These are phyloP conservation scores for Cheilosia scutellata DNA, from an alignment of 2,888 invertebrate genomes.

Conservation along the genomic window DNA sequence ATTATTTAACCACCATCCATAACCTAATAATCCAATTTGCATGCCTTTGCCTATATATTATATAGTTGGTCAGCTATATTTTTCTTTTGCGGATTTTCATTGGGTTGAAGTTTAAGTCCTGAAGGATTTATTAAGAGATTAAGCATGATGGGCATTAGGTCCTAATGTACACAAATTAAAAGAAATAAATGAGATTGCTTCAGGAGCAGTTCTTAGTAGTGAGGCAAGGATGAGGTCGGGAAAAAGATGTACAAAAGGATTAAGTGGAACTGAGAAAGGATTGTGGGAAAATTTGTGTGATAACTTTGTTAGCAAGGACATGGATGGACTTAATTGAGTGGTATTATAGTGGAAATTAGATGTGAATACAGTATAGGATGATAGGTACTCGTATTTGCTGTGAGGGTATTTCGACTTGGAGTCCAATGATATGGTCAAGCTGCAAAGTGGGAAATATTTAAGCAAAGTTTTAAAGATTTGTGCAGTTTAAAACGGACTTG, in stretches of 20 bases:
- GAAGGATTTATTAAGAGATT: constrained; percentile 19
- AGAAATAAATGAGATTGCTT: constrained; percentile 6
- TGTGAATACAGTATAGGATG: neutral
- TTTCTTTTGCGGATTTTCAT: neutral
- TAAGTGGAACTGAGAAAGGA: neutral
- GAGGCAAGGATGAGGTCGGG: neutral
- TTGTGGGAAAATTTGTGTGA: neutral
- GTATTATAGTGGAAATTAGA: neutral
- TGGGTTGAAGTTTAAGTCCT: neutral
- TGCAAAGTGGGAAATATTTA: too few relatives aligned
- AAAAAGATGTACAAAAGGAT: neutral
- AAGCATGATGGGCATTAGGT: neutral
- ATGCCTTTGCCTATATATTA: constrained; percentile 42
- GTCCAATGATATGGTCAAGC: too few relatives aligned
- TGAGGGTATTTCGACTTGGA: too few relatives aligned
- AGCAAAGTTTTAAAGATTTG: too few relatives aligned
- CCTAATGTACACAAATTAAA: constrained; percentile 18
- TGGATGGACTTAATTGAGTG: neutral
- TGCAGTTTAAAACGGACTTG: too few relatives aligned
- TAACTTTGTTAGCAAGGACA: neutral
- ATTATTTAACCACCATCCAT: constrained; percentile 52
- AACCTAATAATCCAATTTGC: constrained; percentile 67
- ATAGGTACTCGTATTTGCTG: neutral
- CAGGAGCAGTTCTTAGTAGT: neutral
- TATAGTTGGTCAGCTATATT: constrained; percentile 45